A percentile compares a stretch with the other conserved stretches of the same genome.
Conservation (phyloP, 1,140 invertebrate genomes). For the Trachymyrmex septentrionalis region DNA sequence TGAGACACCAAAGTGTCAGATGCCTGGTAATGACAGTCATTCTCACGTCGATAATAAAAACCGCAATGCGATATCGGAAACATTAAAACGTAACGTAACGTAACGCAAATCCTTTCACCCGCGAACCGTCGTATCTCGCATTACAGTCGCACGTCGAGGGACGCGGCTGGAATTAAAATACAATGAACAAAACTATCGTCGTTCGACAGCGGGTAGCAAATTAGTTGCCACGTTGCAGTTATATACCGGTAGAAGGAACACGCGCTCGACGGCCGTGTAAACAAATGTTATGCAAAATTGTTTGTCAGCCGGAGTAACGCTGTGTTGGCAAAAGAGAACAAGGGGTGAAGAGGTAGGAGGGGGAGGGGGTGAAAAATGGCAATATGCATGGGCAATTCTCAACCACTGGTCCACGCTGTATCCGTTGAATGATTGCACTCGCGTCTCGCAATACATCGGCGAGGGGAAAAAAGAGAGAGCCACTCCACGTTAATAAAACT, state of each 20-base stretch:
- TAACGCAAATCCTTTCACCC: not conserved
- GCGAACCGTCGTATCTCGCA: not conserved
- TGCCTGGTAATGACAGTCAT: not conserved
- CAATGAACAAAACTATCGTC: slow-evolving; percentile 22
- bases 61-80: not conserved
- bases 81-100: not conserved
- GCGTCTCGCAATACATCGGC: not conserved
- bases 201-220: slow-evolving; percentile 37
- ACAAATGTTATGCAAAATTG: slow-evolving; percentile 58
- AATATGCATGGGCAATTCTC: slow-evolving; percentile 49
- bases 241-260: slow-evolving; percentile 9
- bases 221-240: slow-evolving; percentile 32
- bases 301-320: slow-evolving; percentile 7
- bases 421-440: slow-evolving; percentile 25
- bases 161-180: slow-evolving; percentile 15
- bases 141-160: not conserved
- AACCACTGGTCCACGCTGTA: not conserved
- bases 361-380: not conserved
- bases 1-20: not conserved
- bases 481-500: slow-evolving; percentile 67
- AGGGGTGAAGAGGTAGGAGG: not conserved
- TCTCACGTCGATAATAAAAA: slow-evolving; percentile 3
- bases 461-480: not conserved
- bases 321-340: not conserved
- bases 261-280: slow-evolving; percentile 29